phyloP scores from a whole-genome alignment of 2,888 invertebrate species.

The Endotricha flammealis region DNA sequence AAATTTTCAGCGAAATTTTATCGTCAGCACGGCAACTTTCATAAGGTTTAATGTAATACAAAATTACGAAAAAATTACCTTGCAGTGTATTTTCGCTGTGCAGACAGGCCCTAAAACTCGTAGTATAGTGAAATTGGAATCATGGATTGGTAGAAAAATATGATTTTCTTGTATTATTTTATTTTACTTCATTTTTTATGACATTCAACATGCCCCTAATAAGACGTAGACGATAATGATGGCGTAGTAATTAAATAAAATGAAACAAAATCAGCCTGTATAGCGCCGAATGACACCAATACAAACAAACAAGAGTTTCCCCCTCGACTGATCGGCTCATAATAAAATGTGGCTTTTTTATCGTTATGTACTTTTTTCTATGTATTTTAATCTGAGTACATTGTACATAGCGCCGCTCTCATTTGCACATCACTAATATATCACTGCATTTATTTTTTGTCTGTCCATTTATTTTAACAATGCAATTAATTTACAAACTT shows the following conservation, averaged over 20 bases:
- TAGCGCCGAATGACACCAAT: slow-evolving; percentile 28
- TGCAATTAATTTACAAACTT: not conserved
- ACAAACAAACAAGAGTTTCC: slow-evolving; percentile 52
- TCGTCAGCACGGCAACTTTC: no score
- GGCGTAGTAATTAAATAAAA: no score
- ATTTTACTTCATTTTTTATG: slow-evolving; percentile 7
- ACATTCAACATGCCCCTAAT: no score
- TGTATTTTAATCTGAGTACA: slow-evolving; percentile 53
- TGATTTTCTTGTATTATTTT: not conserved
- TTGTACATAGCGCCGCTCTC: slow-evolving; percentile 23
- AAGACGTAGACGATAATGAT: no score
- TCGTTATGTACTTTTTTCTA: slow-evolving; percentile 77
- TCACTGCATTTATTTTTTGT: not conserved
- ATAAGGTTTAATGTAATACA: no score
- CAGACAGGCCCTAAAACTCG: no score
- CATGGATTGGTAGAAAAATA: no score
- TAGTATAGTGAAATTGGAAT: no score
- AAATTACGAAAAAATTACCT: no score
- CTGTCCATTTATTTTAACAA: slow-evolving; percentile 2
- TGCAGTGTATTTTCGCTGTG: no score
- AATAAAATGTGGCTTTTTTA: slow-evolving; percentile 77
- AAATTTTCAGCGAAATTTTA: no score
- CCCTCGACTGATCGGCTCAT: slow-evolving; percentile 66
- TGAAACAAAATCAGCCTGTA: slow-evolving; percentile 47
- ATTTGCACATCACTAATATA: slow-evolving; percentile 22